Evolutionary conservation across 2,888 invertebrate species (phyloP), one percentile per base, ranked within the genome.

Genomic region (Cataglyphis altisquamis): DNA sequence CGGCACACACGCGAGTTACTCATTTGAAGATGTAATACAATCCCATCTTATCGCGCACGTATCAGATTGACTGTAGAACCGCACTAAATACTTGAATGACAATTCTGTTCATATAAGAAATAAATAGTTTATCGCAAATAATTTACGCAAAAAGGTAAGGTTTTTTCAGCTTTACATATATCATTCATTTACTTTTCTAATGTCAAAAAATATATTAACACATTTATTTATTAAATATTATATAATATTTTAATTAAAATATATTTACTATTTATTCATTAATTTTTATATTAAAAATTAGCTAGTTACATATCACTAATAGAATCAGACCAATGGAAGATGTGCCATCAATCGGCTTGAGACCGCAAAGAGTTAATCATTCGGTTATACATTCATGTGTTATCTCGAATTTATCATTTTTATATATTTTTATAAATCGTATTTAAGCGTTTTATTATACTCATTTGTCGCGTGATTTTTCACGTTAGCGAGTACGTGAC

Each of bases 401-500:
- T 52, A 52, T 84, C 32, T 77, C 48, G 66, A 84, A 84, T 88
- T 84, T 64, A 60, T 87, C 84, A 88, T 87, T 89, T 89, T 88
- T 89, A 90, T 88, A 87, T 74, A 84, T 86, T 87, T 90, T 83
- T 90, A 84, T 75, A 88, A 77, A 84, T 74, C 83, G 63, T 75
- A 81, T 60, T 36, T 82, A 84, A 52, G 62, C 39, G 10, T 80
- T 80, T 80, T 84, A 83, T 85, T 82, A 55, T 68, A 84, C 74
- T 90, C 83, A 82, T 82, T 87, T 86, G 78, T 66, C 32, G 45
- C 25, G 41, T 29, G 41, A 68, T 12, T 83, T 83, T 83, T 83
- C 45, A 83, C 29, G 74, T 73, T 70, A 41, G 21, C 52, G 74
- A 81, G 62, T 52, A 3, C 52, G 52, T 84, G 57, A 81, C 36